These are phyloP conservation scores for Spilosoma lubricipeda DNA, from an alignment of 2,888 invertebrate genomes.

Conservation along the genomic window DNA sequence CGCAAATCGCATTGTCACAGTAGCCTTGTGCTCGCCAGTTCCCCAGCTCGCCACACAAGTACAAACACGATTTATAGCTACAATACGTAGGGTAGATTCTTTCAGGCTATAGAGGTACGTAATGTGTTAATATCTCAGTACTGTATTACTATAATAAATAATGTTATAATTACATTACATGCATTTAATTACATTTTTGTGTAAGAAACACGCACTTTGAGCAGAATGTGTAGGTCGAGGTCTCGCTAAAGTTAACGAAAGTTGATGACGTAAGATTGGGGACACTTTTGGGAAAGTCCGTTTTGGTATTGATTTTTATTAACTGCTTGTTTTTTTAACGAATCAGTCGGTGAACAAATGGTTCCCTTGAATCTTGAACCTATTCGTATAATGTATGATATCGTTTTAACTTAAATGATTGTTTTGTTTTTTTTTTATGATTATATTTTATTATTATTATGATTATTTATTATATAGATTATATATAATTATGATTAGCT, in stretches of 20 bases:
- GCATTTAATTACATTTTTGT: conserved; percentile 8
- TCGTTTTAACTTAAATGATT: too few species aligned
- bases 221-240: background rate
- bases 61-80: conserved; percentile 40
- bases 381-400: too few species aligned
- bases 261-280: background rate
- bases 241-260: background rate
- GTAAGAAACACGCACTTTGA: conserved; percentile 8
- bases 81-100: conserved; percentile 36
- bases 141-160: conserved; percentile 19
- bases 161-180: conserved; percentile 15
- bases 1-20: conserved; percentile 14
- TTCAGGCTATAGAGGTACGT: conserved; percentile 36
- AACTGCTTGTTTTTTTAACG: background rate
- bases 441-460: too few species aligned
- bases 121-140: conserved; percentile 29
- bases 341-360: too few species aligned
- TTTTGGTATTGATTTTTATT: background rate
- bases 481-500: too few species aligned
- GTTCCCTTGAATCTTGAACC: background rate
- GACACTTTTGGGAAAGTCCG: background rate
- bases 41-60: conserved; percentile 15
- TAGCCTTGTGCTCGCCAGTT: conserved; percentile 4
- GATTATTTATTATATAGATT: too few species aligned
- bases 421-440: too few species aligned